Percentiles rank a stretch among this genome's conserved stretches.
These are phyloP conservation scores for Hipparchia sbordonii DNA, from an alignment of 2,888 invertebrate genomes.

Conservation along the genomic window DNA sequence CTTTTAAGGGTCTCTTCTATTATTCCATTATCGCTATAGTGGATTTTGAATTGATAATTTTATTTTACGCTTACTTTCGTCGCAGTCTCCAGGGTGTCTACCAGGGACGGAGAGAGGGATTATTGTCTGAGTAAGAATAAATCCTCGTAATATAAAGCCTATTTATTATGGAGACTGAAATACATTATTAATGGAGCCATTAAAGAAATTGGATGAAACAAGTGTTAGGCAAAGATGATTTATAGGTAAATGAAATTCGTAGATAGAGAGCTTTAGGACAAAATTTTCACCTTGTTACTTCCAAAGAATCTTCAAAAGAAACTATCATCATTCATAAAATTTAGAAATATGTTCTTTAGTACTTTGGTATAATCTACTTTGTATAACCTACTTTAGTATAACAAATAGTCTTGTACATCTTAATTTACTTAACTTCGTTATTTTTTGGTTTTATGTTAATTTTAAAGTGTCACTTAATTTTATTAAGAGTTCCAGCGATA, in stretches of 20 bases:
- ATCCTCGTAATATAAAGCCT: constrained; percentile 7
- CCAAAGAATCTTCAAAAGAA: not conserved
- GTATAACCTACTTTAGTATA: too few species aligned
- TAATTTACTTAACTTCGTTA: not conserved
- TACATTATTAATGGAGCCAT: constrained; percentile 17
- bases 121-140: constrained; percentile 13
- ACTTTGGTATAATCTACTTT: too few species aligned
- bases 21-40: too few species aligned
- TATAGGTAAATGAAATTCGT: not conserved
- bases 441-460: not conserved
- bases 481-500: constrained; percentile 23
- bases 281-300: not conserved
- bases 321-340: not conserved
- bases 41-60: not conserved
- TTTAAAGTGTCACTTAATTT: constrained; percentile 20
- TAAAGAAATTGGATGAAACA: constrained; percentile 11
- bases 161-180: constrained; percentile 3
- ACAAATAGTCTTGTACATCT: not conserved
- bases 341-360: not conserved
- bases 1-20: too few species aligned
- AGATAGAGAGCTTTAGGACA: not conserved
- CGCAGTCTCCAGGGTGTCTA: constrained; percentile 11
- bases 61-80: not conserved
- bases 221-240: not conserved
- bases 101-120: constrained; percentile 1